A percentile compares a stretch with the other conserved stretches of the same genome.
phyloP scores from a whole-genome alignment of 2,888 invertebrate species.

The Cyclophora punctaria region DNA sequence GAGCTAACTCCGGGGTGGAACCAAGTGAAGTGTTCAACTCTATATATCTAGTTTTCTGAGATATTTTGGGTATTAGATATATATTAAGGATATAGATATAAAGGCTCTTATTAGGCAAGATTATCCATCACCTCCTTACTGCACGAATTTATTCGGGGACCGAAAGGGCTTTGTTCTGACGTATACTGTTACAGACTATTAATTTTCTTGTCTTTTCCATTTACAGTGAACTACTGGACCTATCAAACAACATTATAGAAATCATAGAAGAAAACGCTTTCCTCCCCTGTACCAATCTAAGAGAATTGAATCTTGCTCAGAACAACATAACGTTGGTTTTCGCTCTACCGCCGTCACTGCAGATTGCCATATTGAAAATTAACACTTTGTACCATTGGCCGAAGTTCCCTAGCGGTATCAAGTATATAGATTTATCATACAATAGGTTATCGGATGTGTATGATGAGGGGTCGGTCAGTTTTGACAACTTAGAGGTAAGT shows the following conservation, averaged over 20 bases:
- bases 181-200: too few species aligned
- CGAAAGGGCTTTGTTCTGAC: too few species aligned
- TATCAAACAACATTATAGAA: conserved; percentile 65
- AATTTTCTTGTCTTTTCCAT: neutral
- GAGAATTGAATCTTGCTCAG: conserved; percentile 61
- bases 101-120: too few species aligned
- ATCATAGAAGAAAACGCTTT: conserved; percentile 59
- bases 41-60: too few species aligned
- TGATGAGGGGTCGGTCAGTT: conserved; percentile 41
- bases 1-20: too few species aligned
- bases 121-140: too few species aligned
- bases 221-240: conserved; percentile 56
- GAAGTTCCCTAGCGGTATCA: conserved; percentile 54
- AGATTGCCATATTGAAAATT: conserved; percentile 54
- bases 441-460: conserved; percentile 54
- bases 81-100: too few species aligned
- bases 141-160: too few species aligned
- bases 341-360: conserved; percentile 49
- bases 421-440: conserved; percentile 60
- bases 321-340: conserved; percentile 64
- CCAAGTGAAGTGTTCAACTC: too few species aligned
- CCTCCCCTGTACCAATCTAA: conserved; percentile 44
- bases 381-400: conserved; percentile 66
- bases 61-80: too few species aligned
- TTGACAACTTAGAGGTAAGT: conserved; percentile 60